Conservation (phyloP, 2,888 invertebrate species). For the Tipula lateralis region DNA sequence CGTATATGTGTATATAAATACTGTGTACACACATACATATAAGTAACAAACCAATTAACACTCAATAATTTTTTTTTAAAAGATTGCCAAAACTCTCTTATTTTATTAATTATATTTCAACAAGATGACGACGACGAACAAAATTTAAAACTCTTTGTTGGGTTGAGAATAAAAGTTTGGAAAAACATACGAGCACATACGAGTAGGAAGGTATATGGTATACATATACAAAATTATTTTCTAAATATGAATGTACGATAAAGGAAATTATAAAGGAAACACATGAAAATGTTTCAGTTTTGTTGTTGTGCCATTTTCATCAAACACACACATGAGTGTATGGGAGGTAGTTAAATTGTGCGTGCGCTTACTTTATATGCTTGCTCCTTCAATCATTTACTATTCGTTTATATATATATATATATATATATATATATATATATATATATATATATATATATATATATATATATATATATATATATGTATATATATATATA, state of each 20-base stretch:
- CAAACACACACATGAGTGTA: neutral
- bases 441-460: neutral
- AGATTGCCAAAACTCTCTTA: neutral
- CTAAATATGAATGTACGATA: neutral
- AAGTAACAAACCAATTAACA: conserved; percentile 6
- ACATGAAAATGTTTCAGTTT: neutral
- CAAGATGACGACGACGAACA: neutral
- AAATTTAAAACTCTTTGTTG: neutral
- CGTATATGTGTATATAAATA: too few relatives aligned
- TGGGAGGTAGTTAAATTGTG: conserved; percentile 24
- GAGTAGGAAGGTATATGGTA: too few relatives aligned
- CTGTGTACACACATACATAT: too few relatives aligned
- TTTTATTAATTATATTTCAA: conserved; percentile 1
- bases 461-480: neutral
- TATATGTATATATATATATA: too few relatives aligned
- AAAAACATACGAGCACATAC: neutral
- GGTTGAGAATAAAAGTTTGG: neutral
- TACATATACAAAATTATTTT: too few relatives aligned
- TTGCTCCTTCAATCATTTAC: neutral
- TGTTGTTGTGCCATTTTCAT: neutral
- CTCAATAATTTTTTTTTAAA: neutral
- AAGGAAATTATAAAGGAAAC: neutral
- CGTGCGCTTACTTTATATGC: neutral
- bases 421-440: neutral
- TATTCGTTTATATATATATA: neutral